Evolutionary conservation across 1,140 invertebrate species (phyloP).

Genomic region (Pseudobourletiella spinata): DNA sequence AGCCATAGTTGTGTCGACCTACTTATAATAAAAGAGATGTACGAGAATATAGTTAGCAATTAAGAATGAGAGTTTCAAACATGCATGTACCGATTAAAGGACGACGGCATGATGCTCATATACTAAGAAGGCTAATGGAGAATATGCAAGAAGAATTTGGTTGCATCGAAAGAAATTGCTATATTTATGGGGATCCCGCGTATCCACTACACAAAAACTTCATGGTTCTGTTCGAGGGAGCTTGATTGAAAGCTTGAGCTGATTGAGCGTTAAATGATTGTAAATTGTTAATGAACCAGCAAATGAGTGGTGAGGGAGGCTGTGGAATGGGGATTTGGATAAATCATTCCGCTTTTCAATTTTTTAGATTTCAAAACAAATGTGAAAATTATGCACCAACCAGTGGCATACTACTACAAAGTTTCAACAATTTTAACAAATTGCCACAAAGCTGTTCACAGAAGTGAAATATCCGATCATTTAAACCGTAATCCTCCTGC

Average conservation of each 20-base stretch:
- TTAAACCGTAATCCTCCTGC: not conserved
- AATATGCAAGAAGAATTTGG: not conserved
- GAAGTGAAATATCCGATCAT: not conserved
- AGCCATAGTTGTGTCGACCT: constrained; percentile 3
- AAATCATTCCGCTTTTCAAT: not conserved
- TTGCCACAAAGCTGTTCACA: constrained; percentile 10
- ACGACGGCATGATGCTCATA: constrained; percentile 2
- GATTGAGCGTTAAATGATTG: not conserved
- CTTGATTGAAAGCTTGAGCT: no score
- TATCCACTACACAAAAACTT: constrained; percentile 5
- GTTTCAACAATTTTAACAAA: constrained; percentile 2
- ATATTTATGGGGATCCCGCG: constrained; percentile 11
- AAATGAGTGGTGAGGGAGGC: constrained; percentile 8
- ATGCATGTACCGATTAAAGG: not conserved
- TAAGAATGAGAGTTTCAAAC: not conserved
- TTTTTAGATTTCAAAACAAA: constrained; percentile 16
- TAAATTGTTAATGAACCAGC: not conserved
- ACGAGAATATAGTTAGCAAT: not conserved
- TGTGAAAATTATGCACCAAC: not conserved
- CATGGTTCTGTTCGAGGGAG: constrained; percentile 5
- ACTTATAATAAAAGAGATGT: not conserved
- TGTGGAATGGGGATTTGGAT: constrained; percentile 8
- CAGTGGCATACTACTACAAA: not conserved
- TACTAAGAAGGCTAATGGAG: not conserved
- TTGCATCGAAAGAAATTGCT: not conserved